Base-by-base conservation (phyloP, 1,140 invertebrate genomes). In the Eurosta solidaginis region DNA sequence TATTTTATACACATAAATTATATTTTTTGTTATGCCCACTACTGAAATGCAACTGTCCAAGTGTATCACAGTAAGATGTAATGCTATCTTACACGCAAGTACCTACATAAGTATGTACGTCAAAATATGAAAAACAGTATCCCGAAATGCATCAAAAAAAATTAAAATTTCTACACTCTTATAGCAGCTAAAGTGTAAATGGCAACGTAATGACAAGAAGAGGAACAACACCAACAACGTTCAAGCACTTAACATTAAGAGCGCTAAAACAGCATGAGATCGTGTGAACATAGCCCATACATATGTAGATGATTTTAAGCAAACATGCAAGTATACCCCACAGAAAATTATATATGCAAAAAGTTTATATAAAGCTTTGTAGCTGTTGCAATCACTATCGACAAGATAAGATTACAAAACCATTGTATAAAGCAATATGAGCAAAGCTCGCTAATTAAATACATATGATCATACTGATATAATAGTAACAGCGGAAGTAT, bases 201-300 rank as follows among this genome's bases (percentile, higher is more conserved):
- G 27, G 33, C 20, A 68, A 68, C n/a, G 45, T 1, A 47, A 7
- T n/a, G n/a, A n/a, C n/a, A n/a, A n/a, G n/a, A n/a, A n/a, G n/a
- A n/a, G n/a, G n/a, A 47, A 47, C 14, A 47, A 47, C 14, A 47
- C 14, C 27, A 42, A 40, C 59, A 40, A 40, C 33, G 40, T 12
- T 36, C n/a, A 68, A 68, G 59, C 59, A 68, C 59, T 68, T 68
- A 68, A 22, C 59, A 68, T 68, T 68, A 68, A 68, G 59, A 40
- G 59, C 59, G 59, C 59, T 17, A 68, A 68, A 68, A 33, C 59
- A 68, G 59, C 59, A 68, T 68, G 59, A 40, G 59, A 20, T 17
- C 33, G n/a, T 42, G 33, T 68, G 22, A 68, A 40, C 20, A 42
- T 5, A 14, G 45, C 45, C 59, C 54, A 59, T 17, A 33, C 14